Evolutionary conservation across 1,140 invertebrate species (phyloP).

Genomic region (Pseudachorutes palmiensis): DNA sequence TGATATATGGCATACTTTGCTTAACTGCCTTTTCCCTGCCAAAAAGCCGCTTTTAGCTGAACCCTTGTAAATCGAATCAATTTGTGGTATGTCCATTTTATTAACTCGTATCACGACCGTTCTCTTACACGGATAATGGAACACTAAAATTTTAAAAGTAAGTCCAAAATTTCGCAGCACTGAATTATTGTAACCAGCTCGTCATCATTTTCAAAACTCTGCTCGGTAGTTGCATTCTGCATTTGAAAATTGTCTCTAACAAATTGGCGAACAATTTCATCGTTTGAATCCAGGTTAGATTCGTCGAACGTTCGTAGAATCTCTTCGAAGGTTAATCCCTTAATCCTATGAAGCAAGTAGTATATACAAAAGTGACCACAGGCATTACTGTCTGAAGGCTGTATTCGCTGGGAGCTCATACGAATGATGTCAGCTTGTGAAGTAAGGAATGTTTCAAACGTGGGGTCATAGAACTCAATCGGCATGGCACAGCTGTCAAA

Average conservation of each 20-base stretch:
- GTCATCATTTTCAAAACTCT: neutral
- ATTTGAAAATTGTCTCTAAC: neutral
- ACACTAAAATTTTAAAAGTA: neutral
- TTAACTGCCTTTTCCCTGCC: neutral
- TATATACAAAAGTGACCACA: constrained; percentile 8
- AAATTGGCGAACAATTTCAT: neutral
- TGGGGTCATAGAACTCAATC: constrained; percentile 1
- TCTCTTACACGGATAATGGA: neutral
- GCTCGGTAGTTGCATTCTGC: neutral
- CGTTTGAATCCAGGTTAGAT: neutral
- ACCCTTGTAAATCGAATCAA: neutral
- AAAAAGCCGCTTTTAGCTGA: neutral
- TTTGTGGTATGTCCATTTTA: neutral
- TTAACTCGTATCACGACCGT: neutral
- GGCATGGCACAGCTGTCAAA: constrained; percentile 22
- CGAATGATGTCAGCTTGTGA: neutral
- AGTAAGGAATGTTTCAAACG: constrained; percentile 14
- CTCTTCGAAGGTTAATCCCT: neutral
- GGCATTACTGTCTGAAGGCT: neutral
- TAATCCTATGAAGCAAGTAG: neutral
- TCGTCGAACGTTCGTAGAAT: neutral
- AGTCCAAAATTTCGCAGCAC: neutral
- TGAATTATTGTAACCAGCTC: neutral
- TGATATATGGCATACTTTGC: neutral
- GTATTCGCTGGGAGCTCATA: neutral